These are phyloP conservation scores for Microcebus jonahi DNA, from an alignment of 2,113 vertebrate genomes.

Conservation along the genomic window DNA sequence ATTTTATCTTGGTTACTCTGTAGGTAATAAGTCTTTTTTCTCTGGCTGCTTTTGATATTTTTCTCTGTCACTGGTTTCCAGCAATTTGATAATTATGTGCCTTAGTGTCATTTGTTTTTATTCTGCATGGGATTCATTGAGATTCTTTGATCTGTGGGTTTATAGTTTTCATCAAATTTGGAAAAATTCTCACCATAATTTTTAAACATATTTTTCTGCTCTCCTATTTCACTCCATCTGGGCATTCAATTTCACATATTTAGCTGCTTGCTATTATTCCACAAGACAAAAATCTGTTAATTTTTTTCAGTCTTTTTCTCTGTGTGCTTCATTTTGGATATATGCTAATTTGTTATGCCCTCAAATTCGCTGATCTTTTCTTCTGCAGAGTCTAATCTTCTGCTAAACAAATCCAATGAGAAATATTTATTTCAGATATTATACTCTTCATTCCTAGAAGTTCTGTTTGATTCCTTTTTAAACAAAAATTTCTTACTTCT, in stretches of 20 bases:
- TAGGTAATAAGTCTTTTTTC: neutral
- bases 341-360: neutral
- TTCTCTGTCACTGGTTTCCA: neutral
- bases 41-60: neutral
- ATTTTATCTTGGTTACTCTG: neutral
- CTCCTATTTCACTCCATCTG: neutral
- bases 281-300: neutral
- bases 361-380: neutral
- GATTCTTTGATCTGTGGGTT: neutral
- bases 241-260: neutral
- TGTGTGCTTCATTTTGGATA: neutral
- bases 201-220: neutral
- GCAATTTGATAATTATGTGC: neutral
- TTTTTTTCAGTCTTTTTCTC: neutral
- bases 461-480: neutral
- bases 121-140: neutral
- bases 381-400: neutral
- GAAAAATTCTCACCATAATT: neutral
- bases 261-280: neutral
- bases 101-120: neutral
- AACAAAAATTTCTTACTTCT: neutral
- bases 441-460: neutral
- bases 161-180: neutral
- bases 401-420: neutral
- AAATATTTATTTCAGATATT: neutral